Base-by-base conservation (phyloP, 2,888 invertebrate species). In the Leucophenga maculata region DNA sequence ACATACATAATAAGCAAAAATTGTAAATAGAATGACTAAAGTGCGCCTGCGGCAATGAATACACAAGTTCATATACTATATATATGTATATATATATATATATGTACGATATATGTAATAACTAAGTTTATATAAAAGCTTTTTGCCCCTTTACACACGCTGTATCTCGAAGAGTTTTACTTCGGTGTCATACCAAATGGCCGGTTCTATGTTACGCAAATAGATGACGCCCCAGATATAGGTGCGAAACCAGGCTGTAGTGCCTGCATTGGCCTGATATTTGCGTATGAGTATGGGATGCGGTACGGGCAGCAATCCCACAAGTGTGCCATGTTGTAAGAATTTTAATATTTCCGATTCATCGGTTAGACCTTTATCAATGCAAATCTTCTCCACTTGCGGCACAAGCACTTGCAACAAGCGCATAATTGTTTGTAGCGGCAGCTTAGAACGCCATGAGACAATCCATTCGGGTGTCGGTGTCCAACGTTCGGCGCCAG, bases 201-300 rank as follows among this genome's bases (percentile, higher is more conserved):
- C 98, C 13, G 99, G 99, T 87, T 99, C 98, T 68, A 98, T 95
- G 89, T 99, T 99, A 94, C 97, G 93, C 82, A 99, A 92, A 89
- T 99, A 99, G 78, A 99, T 98, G 68, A 99, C 97, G 65, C 99
- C 99, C 99, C 99, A 99, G 93, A 99, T 96, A 88, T 99, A 99
- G 0, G 99, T 99, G 69, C 99, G 91, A 90, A 99, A 99, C 99
- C 99, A 99, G 84, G 98, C 97, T 31, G 98, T 98, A 0, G 99
- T 99, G 73, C 98, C 99, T 48, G 95, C 93, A 90, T 99, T 99
- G 62, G 99, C 98, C 90, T 99, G 99, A 90, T 99, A 99, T 90
- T 99, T 97, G 81, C 99, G 92, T 86, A 99, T 99, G 73, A 99
- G 92, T 89, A 99, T 99, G 9, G 99, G 99, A 90, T 99, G 99